phyloP scores from a whole-genome alignment of 2,113 vertebrate species.

The Piprites chloris region DNA sequence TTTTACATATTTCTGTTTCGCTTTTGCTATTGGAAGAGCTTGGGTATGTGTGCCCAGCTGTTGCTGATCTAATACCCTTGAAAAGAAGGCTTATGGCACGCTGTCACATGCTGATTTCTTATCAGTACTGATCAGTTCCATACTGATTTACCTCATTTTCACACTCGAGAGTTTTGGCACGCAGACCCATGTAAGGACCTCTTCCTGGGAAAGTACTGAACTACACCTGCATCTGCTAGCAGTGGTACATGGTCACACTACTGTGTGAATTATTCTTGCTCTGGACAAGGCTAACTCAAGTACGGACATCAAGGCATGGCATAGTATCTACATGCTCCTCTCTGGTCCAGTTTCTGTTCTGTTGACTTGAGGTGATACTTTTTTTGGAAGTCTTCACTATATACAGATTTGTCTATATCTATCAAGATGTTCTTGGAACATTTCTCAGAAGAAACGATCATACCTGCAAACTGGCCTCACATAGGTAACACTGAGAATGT shows the following conservation, averaged over 20 bases:
- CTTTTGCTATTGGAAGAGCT: not conserved
- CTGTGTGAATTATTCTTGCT: slow-evolving; percentile 52
- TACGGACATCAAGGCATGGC: slow-evolving; percentile 39
- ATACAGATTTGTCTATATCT: slow-evolving; percentile 27
- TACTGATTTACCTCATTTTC: slow-evolving; percentile 23
- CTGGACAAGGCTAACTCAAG: slow-evolving; percentile 49
- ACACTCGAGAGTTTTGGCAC: slow-evolving; percentile 10
- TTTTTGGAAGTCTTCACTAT: slow-evolving; percentile 32
- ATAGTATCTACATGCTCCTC: slow-evolving; percentile 26
- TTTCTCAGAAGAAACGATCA: slow-evolving; percentile 49
- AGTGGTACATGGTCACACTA: slow-evolving; percentile 48
- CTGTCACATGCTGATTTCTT: not conserved
- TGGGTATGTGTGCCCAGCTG: slow-evolving; percentile 1
- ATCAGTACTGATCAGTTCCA: slow-evolving; percentile 20
- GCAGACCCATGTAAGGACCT: slow-evolving; percentile 35
- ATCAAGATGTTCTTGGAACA: slow-evolving; percentile 50
- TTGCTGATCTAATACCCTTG: slow-evolving; percentile 26
- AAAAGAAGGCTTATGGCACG: not conserved
- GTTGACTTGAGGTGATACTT: slow-evolving; percentile 32
- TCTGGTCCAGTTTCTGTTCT: slow-evolving; percentile 43
- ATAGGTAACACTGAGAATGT: slow-evolving; percentile 40
- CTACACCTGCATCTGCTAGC: slow-evolving; percentile 51
- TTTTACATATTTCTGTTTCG: slow-evolving; percentile 17
- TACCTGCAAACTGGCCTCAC: slow-evolving; percentile 34
- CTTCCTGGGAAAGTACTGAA: slow-evolving; percentile 47